Evolutionary conservation across 2,797 vertebrate species (phyloP).

Genomic region (Oreochromis mossambicus): DNA sequence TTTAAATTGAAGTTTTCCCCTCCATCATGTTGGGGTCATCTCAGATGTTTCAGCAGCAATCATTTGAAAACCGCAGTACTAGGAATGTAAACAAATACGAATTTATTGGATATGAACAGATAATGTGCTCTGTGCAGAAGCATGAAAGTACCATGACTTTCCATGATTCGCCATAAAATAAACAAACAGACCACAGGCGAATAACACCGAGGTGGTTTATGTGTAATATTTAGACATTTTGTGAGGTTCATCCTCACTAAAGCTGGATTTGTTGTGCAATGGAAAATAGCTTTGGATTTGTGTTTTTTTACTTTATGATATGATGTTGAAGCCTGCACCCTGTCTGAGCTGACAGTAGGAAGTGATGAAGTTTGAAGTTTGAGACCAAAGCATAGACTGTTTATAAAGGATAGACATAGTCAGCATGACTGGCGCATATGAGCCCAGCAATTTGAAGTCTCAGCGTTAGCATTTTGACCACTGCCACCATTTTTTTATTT

Average conservation of each 20-base stretch:
- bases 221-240: background rate
- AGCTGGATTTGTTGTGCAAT: background rate
- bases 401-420: background rate
- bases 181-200: background rate
- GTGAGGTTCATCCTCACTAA: background rate
- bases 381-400: background rate
- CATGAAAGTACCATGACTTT: background rate
- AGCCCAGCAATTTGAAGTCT: background rate
- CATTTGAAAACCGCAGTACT: background rate
- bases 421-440: background rate
- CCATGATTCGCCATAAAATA: background rate
- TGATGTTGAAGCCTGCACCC: background rate
- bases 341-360: background rate
- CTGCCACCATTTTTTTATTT: background rate
- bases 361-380: background rate
- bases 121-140: background rate
- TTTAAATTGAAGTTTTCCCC: conserved; percentile 3
- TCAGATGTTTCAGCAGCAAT: conserved; percentile 3
- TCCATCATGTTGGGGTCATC: conserved; percentile 10
- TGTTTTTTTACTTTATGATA: background rate
- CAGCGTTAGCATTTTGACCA: background rate
- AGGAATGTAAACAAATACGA: background rate
- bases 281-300: background rate
- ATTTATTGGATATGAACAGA: background rate
- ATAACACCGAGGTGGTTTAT: background rate